Base-by-base conservation (phyloP, 2,113 vertebrate genomes). In the Tyrannus savana region DNA sequence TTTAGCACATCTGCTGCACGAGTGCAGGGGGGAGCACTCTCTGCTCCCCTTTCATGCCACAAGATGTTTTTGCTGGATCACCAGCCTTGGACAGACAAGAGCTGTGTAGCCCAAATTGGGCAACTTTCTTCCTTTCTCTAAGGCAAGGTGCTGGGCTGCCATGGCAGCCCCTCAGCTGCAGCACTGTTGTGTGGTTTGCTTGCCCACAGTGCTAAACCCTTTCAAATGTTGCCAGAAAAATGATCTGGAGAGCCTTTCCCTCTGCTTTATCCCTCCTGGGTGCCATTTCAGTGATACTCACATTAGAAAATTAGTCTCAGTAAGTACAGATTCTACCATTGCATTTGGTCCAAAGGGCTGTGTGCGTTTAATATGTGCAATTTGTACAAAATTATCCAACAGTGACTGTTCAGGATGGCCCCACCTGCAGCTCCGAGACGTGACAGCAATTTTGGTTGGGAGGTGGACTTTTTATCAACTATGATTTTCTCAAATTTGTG, bases 21-120 rank as follows among this genome's bases (percentile, higher is more conserved):
- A 50, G 25, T 4, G 3, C 3, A 3, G 33, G 33, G 71, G 25
- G 67, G 53, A 82, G 30, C 58, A 41, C 30, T 39, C 41, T 5
- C 35, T 1, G 0, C 47, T 69, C 31, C 42, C 31, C 18, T 53
- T 62, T 75, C 2, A 0, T 53, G 44, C 25, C 22, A 18, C 62
- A 19, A 56, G 66, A 42, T 2, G 2, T 35, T 93, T 84, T 67
- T 55, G 49, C 47, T 75, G 42, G 33, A 47, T 52, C 52, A 52
- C 23, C 53, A 67, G 58, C 28, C 39, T 49, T 28, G n/a, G 19
- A 41, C 19, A 80, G 73, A 33, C 0, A 8, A 66, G 37, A 78
- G 31, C 6, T 75, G 14, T 41, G 42, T 15, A 30, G 68, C 42
- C 30, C 41, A 79, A 55, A 77, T 5, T 22, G 24, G n/a, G 14